These are phyloP conservation scores for Chrysolina haemoptera DNA, from an alignment of 2,888 invertebrate species.

Conservation along the genomic window DNA sequence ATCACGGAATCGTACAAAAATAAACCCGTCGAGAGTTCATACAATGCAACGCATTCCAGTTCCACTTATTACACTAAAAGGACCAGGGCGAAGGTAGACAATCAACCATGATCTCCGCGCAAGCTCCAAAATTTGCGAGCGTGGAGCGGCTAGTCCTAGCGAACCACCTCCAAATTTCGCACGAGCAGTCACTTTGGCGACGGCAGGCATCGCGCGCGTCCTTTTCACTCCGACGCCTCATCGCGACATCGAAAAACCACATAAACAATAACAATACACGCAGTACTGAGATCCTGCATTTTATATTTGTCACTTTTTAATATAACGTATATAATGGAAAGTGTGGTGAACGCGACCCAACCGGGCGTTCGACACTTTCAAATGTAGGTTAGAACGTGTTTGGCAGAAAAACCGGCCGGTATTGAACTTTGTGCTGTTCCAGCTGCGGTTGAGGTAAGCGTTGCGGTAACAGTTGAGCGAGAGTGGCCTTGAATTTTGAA, in stretches of 20 bases:
- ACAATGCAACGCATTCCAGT: no score
- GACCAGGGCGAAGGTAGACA: slow-evolving; percentile 1
- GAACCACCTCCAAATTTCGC: slow-evolving; percentile 15
- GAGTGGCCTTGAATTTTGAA: slow-evolving; percentile 20
- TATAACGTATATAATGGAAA: background rate
- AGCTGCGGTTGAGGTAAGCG: slow-evolving; percentile 15
- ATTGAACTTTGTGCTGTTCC: slow-evolving; percentile 26
- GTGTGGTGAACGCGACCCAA: background rate
- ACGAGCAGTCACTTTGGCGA: slow-evolving; percentile 21
- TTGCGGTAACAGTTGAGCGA: background rate
- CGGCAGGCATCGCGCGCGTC: slow-evolving; percentile 27
- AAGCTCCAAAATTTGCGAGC: slow-evolving; percentile 30
- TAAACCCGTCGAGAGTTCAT: no score
- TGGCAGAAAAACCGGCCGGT: slow-evolving; percentile 21
- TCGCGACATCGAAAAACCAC: slow-evolving; percentile 1
- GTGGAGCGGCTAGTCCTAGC: background rate
- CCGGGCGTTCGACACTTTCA: background rate
- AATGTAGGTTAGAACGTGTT: slow-evolving; percentile 8
- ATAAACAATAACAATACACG: slow-evolving; percentile 2
- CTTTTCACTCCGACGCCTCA: slow-evolving; percentile 15
- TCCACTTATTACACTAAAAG: background rate
- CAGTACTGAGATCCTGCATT: background rate
- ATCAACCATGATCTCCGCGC: slow-evolving; percentile 16
- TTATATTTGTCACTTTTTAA: no score
- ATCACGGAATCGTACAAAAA: no score